Evolutionary conservation across 2,888 invertebrate genomes (phyloP).

Genomic region (Sylvicola fuscatus): DNA sequence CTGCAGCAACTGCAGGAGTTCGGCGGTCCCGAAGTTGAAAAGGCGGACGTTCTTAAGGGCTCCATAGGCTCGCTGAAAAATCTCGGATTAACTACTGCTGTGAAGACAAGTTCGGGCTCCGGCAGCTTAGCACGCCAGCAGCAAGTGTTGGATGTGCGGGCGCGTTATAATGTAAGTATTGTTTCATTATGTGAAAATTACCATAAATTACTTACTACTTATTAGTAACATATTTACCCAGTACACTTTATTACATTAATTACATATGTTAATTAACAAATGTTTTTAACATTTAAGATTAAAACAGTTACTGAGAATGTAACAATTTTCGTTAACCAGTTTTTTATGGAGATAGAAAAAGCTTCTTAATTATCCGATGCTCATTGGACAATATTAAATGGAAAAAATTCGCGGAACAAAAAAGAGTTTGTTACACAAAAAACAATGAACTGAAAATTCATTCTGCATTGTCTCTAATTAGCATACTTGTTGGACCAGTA

Average conservation of each 20-base stretch:
- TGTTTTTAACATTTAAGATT: background rate
- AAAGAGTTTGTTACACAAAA: no score
- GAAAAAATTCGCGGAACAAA: no score
- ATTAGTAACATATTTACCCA: no score
- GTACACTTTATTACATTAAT: no score
- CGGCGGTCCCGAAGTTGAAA: conserved; percentile 63
- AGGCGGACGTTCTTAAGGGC: conserved; percentile 64
- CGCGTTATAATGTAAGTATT: conserved; percentile 61
- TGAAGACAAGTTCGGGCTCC: conserved; percentile 17
- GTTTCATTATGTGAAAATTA: background rate
- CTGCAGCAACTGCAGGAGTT: conserved; percentile 66
- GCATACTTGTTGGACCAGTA: background rate
- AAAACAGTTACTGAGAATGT: background rate
- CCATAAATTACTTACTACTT: conserved; percentile 2
- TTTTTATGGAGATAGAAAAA: no score
- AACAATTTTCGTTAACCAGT: background rate
- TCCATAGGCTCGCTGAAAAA: conserved; percentile 43
- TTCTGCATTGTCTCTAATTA: background rate
- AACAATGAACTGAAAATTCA: no score
- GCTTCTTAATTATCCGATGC: no score
- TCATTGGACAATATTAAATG: no score
- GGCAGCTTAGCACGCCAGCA: conserved; percentile 33
- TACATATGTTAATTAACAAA: no score
- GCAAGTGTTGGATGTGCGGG: conserved; percentile 47
- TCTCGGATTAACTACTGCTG: conserved; percentile 24